Conservation (phyloP, 2,113 vertebrate species). For the Ammodytes dubius region DNA sequence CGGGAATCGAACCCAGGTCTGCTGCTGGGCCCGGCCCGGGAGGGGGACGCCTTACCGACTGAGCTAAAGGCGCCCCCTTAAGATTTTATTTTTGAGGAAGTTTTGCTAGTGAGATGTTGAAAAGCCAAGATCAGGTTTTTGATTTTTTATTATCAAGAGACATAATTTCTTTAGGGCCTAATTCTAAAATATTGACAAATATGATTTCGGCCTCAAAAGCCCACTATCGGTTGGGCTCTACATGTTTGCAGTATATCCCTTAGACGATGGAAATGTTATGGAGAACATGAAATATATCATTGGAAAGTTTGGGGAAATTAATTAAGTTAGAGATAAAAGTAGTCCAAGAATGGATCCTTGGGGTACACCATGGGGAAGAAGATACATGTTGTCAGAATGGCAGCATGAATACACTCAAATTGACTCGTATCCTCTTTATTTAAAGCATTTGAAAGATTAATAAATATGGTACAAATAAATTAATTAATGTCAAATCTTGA, state of each 20-base stretch:
- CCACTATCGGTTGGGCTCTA: not conserved
- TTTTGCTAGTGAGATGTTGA: too few relatives aligned
- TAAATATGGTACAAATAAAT: not conserved
- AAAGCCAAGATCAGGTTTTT: too few relatives aligned
- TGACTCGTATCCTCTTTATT: not conserved
- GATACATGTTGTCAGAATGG: not conserved
- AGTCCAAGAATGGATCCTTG: not conserved
- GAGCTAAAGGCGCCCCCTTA: too few relatives aligned
- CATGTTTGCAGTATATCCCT: not conserved
- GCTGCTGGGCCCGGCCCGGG: too few relatives aligned
- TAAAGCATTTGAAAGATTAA: not conserved
- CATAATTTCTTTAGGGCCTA: not conserved
- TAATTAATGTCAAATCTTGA: not conserved
- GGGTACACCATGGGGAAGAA: not conserved
- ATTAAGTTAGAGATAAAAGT: slow-evolving; percentile 2
- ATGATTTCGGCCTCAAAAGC: not conserved
- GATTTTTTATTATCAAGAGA: too few relatives aligned
- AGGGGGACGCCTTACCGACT: too few relatives aligned
- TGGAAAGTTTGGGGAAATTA: not conserved
- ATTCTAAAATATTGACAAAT: not conserved
- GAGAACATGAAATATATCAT: not conserved
- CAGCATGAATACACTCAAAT: not conserved
- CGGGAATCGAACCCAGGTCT: too few relatives aligned
- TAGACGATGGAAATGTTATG: not conserved
- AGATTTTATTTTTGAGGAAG: too few relatives aligned